Percentiles rank a stretch among this genome's conserved stretches.
Conservation (phyloP, 2,113 vertebrate species). For the Crotalus viridis region DNA sequence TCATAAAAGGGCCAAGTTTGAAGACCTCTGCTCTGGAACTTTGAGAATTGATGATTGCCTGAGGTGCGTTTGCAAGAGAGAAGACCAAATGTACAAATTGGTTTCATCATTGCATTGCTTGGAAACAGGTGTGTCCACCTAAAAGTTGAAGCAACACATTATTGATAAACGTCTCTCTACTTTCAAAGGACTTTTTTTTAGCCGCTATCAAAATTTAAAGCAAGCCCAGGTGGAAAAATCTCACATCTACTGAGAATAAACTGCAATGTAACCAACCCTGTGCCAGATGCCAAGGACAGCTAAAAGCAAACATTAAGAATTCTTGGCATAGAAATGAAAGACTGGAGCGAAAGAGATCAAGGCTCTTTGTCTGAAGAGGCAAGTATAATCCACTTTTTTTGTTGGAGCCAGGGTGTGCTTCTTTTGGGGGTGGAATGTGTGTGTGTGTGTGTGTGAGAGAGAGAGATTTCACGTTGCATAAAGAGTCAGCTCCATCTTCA, state of each 20-base stretch:
- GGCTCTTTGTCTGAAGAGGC: conserved; percentile 33
- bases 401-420: conserved; percentile 24
- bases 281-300: conserved; percentile 67
- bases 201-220: conserved; percentile 37
- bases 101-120: not conserved
- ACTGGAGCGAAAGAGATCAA: conserved; percentile 52
- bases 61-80: not conserved
- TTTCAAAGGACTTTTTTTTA: conserved; percentile 18
- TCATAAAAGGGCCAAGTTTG: no score
- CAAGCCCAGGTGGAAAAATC: conserved; percentile 81
- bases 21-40: not conserved
- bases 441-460: no score
- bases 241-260: conserved; percentile 64
- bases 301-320: conserved; percentile 57
- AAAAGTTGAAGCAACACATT: not conserved
- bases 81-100: conserved; percentile 6
- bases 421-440: not conserved
- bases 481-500: not conserved
- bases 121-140: not conserved
- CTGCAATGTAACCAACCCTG: conserved; percentile 51
- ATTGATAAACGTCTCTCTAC: not conserved
- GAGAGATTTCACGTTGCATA: not conserved
- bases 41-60: not conserved
- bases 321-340: conserved; percentile 41
- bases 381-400: not conserved